A percentile compares a stretch with the other conserved stretches of the same genome.
These are phyloP conservation scores for Umimayanthus kanabou DNA, from an alignment of 92 coral and sea anemone species.

Conservation along the genomic window DNA sequence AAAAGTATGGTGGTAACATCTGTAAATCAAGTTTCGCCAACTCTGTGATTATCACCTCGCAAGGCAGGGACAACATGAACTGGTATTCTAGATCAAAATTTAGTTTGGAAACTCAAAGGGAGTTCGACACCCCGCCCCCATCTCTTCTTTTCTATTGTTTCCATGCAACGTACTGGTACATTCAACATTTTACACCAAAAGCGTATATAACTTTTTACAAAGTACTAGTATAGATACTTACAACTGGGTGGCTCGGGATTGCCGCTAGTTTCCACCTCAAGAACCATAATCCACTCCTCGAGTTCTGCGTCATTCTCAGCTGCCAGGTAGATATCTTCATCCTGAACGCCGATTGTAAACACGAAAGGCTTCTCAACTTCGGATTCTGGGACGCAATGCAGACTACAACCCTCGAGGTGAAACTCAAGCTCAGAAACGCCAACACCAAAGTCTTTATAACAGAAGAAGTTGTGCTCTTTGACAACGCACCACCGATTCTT, in stretches of 20 bases:
- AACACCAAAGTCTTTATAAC: slow-evolving; percentile 84
- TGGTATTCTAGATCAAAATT: too few species aligned
- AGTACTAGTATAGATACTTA: slow-evolving; percentile 11
- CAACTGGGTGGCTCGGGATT: slow-evolving; percentile 22
- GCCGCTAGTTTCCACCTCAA: slow-evolving; percentile 64
- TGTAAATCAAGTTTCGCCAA: too few species aligned
- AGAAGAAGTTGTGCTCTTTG: slow-evolving; percentile 66
- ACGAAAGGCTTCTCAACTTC: slow-evolving; percentile 67
- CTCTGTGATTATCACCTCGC: too few species aligned
- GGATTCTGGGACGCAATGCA: slow-evolving; percentile 50
- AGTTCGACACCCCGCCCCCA: too few species aligned
- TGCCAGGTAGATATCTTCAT: slow-evolving; percentile 72
- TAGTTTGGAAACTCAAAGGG: too few species aligned
- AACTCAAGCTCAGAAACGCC: slow-evolving; percentile 75
- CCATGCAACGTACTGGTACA: not conserved
- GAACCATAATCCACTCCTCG: slow-evolving; percentile 88
- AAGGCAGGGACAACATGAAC: too few species aligned
- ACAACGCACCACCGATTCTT: slow-evolving; percentile 95
- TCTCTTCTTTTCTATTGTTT: too few species aligned
- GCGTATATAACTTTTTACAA: too few species aligned
- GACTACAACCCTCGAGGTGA: slow-evolving; percentile 66
- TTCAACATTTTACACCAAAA: too few species aligned
- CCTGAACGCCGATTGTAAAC: slow-evolving; percentile 66
- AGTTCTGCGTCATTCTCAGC: slow-evolving; percentile 93
- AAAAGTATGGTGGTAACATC: too few species aligned